phyloP scores from a whole-genome alignment of 2,888 invertebrate species.

The Anarsia innoxiella region DNA sequence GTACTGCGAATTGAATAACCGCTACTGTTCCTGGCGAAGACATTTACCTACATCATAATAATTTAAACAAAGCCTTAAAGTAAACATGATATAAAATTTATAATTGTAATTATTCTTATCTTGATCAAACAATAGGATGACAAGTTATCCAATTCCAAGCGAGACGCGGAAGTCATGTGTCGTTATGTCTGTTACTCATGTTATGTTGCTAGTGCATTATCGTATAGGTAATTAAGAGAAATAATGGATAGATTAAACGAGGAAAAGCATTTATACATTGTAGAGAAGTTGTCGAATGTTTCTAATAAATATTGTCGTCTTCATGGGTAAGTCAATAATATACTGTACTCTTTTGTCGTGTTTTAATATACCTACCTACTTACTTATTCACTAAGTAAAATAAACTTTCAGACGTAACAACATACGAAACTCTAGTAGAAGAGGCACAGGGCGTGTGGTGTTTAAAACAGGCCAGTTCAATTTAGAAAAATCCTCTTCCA shows the following conservation, averaged over 20 bases:
- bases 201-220: background rate
- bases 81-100: too few relatives aligned
- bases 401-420: conserved; percentile 26
- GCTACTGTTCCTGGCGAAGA: too few relatives aligned
- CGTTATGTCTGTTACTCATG: too few relatives aligned
- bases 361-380: conserved; percentile 1
- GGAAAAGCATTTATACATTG: conserved; percentile 1
- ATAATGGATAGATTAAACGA: conserved; percentile 6
- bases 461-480: conserved; percentile 91
- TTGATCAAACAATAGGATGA: conserved; percentile 6
- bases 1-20: too few relatives aligned
- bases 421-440: conserved; percentile 28
- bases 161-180: background rate
- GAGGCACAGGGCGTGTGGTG: conserved; percentile 75
- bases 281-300: conserved; percentile 4
- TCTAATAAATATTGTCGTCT: conserved; percentile 2
- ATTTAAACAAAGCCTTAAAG: too few relatives aligned
- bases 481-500: conserved; percentile 82
- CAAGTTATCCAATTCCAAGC: conserved; percentile 1
- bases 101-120: conserved; percentile 4
- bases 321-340: conserved; percentile 6
- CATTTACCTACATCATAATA: too few relatives aligned
- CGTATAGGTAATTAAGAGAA: background rate
- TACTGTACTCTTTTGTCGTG: background rate
- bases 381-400: background rate